phyloP scores from a whole-genome alignment of 2,888 invertebrate species.

The Liopterus haemorrhoidalis region DNA sequence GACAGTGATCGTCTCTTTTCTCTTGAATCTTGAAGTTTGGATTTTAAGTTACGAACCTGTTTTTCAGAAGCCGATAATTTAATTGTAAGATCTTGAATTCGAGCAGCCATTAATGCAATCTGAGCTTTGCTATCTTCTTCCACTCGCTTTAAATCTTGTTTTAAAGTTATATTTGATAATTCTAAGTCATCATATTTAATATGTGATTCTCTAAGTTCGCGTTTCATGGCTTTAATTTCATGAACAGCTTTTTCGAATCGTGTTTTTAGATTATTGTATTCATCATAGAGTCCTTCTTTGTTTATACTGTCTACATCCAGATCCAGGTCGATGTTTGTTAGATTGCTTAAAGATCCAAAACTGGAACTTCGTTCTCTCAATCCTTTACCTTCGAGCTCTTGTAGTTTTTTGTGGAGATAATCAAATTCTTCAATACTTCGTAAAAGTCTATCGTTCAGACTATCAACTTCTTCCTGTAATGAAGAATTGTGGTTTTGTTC shows the following conservation, averaged over 20 bases:
- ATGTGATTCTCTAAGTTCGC: conserved; percentile 72
- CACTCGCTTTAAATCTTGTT: conserved; percentile 62
- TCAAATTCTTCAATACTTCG: conserved; percentile 75
- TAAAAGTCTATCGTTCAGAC: conserved; percentile 59
- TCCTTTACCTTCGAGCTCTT: conserved; percentile 61
- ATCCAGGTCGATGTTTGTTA: conserved; percentile 72
- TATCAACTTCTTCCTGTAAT: conserved; percentile 62
- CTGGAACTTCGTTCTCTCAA: conserved; percentile 51
- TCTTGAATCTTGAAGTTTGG: conserved; percentile 70
- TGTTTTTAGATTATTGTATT: conserved; percentile 68
- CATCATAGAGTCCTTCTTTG: conserved; percentile 71
- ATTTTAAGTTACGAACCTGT: conserved; percentile 71
- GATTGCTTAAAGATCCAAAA: conserved; percentile 72
- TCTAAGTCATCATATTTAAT: conserved; percentile 75
- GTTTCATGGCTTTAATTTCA: conserved; percentile 77
- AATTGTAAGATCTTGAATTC: conserved; percentile 76
- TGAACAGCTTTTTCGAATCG: conserved; percentile 77
- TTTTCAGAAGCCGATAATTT: conserved; percentile 77
- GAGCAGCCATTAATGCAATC: conserved; percentile 71
- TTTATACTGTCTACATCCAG: conserved; percentile 67
- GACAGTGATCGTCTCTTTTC: conserved; percentile 77
- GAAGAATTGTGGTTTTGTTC: conserved; percentile 62
- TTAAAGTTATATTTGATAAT: conserved; percentile 67
- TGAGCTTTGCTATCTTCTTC: conserved; percentile 64
- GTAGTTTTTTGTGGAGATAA: conserved; percentile 61